Evolutionary conservation across 1,140 invertebrate species (phyloP).

Genomic region (Tetragonula clypearis): DNA sequence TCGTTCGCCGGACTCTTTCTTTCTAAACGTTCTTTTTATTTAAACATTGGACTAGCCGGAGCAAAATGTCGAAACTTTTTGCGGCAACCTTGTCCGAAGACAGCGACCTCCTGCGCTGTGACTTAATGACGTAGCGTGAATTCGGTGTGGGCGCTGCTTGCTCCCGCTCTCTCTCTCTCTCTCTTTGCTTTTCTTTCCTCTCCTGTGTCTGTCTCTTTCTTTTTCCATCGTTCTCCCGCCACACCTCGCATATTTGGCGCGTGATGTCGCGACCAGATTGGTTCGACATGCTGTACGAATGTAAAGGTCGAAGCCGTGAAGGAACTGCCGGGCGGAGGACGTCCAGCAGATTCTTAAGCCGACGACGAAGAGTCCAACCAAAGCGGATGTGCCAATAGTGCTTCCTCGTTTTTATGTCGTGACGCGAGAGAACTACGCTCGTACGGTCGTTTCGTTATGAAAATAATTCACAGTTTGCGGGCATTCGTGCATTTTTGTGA

Average conservation of each 20-base stretch:
- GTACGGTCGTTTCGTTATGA: neutral
- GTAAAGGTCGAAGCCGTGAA: slow-evolving; percentile 70
- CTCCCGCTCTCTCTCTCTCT: slow-evolving; percentile 44
- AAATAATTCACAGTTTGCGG: neutral
- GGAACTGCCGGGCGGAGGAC: slow-evolving; percentile 56
- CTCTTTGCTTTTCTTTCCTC: slow-evolving; percentile 11
- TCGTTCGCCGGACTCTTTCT: neutral
- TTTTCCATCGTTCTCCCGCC: slow-evolving; percentile 63
- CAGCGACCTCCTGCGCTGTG: slow-evolving; percentile 56
- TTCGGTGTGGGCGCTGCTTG: slow-evolving; percentile 76
- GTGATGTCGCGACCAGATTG: slow-evolving; percentile 77
- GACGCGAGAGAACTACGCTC: neutral
- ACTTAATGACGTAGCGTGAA: slow-evolving; percentile 67
- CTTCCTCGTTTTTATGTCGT: slow-evolving; percentile 28
- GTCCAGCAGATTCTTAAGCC: slow-evolving; percentile 59
- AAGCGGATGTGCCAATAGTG: slow-evolving; percentile 33
- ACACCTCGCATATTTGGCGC: slow-evolving; percentile 81
- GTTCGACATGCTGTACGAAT: slow-evolving; percentile 71
- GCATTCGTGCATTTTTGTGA: neutral
- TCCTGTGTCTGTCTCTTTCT: slow-evolving; percentile 5
- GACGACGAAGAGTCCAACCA: slow-evolving; percentile 32
- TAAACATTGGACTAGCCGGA: neutral
- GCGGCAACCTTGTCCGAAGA: slow-evolving; percentile 51
- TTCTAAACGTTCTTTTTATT: neutral
- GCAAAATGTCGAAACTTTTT: slow-evolving; percentile 30